Evolutionary conservation across 2,797 vertebrate species (phyloP).

Genomic region (Lindbergichthys nudifrons): DNA sequence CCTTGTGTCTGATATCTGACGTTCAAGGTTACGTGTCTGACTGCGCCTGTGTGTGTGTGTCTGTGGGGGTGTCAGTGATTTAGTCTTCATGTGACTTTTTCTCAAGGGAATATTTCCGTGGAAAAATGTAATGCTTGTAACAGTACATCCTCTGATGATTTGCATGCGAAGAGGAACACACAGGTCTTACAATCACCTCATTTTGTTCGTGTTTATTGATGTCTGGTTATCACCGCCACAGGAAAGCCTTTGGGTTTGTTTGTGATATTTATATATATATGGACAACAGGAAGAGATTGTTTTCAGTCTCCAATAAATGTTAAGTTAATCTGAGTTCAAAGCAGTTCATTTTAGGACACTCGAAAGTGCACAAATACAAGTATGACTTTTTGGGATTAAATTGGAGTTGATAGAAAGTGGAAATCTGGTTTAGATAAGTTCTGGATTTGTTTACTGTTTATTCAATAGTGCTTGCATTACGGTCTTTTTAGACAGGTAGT

Average conservation of each 20-base stretch:
- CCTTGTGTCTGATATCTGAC: conserved; percentile 39
- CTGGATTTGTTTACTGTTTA: not conserved
- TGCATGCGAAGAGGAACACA: conserved; percentile 18
- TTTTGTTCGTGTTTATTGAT: conserved; percentile 12
- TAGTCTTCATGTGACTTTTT: conserved; percentile 59
- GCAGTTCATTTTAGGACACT: not conserved
- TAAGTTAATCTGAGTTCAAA: conserved; percentile 8
- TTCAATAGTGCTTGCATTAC: not conserved
- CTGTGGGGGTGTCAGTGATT: conserved; percentile 22
- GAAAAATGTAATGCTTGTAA: conserved; percentile 27
- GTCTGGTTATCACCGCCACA: conserved; percentile 4
- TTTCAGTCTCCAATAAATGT: conserved; percentile 5
- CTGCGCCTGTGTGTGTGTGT: conserved; percentile 21
- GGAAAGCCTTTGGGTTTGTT: conserved; percentile 12
- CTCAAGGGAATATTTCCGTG: conserved; percentile 48
- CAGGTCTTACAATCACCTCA: conserved; percentile 14
- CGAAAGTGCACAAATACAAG: not conserved
- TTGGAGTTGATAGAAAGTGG: not conserved
- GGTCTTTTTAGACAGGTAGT: no score
- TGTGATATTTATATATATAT: not conserved
- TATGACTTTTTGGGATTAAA: not conserved
- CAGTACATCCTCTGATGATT: conserved; percentile 7
- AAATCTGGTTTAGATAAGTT: not conserved
- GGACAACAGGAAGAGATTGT: not conserved
- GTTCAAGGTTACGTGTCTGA: conserved; percentile 49